phyloP scores from a whole-genome alignment of 2,113 vertebrate species.

The Colistium nudipinnis region DNA sequence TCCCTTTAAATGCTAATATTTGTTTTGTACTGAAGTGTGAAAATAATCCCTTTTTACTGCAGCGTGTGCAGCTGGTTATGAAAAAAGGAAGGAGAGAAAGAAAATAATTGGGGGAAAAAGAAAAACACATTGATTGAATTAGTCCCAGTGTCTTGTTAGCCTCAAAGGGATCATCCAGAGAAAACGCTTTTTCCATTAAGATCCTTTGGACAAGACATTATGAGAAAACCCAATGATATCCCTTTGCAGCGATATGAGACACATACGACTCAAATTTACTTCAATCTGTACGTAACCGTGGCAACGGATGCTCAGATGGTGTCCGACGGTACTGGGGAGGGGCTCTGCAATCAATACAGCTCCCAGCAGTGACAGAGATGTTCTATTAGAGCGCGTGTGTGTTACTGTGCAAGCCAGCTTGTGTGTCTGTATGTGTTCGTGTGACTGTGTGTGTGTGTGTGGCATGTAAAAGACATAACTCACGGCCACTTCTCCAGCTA shows the following conservation, averaged over 20 bases:
- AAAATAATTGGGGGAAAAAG: neutral
- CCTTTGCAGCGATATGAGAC: neutral
- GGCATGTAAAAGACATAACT: too few species aligned
- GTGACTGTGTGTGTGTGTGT: conserved; percentile 5
- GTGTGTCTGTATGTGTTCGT: conserved; percentile 11
- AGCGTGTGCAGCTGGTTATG: too few species aligned
- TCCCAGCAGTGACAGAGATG: conserved; percentile 1
- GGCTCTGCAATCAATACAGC: conserved; percentile 56
- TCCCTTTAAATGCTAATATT: too few species aligned
- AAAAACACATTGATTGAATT: neutral
- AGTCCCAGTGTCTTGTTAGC: neutral
- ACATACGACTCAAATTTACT: conserved; percentile 23
- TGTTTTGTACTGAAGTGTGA: too few species aligned
- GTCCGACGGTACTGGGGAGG: conserved; percentile 21
- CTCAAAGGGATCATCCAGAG: neutral
- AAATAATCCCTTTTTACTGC: too few species aligned
- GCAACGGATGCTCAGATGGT: conserved; percentile 49
- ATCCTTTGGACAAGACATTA: neutral
- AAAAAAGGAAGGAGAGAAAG: neutral
- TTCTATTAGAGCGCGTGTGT: conserved; percentile 29
- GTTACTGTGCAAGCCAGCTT: conserved; percentile 7
- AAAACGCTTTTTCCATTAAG: neutral
- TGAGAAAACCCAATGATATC: neutral
- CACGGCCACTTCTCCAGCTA: neutral
- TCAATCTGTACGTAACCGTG: conserved; percentile 46